Conservation (phyloP, 2,888 invertebrate species). For the Bombyx huttoni region DNA sequence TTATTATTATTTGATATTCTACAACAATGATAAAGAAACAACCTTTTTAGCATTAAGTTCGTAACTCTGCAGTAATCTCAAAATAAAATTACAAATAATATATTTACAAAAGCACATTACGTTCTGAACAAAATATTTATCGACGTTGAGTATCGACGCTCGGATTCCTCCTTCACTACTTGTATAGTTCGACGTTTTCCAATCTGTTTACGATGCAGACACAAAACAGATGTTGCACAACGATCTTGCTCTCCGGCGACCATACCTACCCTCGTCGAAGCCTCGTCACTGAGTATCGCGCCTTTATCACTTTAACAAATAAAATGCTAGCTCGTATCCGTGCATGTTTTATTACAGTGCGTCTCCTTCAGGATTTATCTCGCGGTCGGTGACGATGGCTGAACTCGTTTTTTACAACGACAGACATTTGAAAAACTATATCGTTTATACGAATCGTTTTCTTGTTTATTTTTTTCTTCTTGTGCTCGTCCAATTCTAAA, state of each 20-base stretch:
- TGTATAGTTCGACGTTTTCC: neutral
- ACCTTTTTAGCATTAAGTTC: too few species aligned
- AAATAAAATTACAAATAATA: too few species aligned
- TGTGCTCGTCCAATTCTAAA: neutral
- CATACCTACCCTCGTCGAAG: conserved; percentile 40
- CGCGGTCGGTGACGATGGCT: conserved; percentile 36
- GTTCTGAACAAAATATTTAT: neutral
- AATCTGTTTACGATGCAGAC: conserved; percentile 16
- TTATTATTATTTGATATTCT: too few species aligned
- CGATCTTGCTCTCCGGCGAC: conserved; percentile 30
- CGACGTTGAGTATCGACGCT: neutral
- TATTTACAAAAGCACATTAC: too few species aligned
- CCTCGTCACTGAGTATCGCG: conserved; percentile 68
- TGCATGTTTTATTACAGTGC: conserved; percentile 68
- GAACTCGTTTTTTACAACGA: conserved; percentile 41
- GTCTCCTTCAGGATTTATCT: conserved; percentile 66
- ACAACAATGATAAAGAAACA: too few species aligned
- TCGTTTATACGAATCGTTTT: conserved; percentile 39
- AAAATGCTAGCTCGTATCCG: conserved; percentile 60
- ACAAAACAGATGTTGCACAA: conserved; percentile 61
- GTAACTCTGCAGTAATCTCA: too few species aligned
- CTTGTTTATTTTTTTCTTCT: conserved; percentile 24
- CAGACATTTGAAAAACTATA: conserved; percentile 43
- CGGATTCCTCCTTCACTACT: neutral
- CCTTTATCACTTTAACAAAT: conserved; percentile 71